Evolutionary conservation across 2,888 invertebrate species (phyloP).

Genomic region (Acanthosepion esculentum): DNA sequence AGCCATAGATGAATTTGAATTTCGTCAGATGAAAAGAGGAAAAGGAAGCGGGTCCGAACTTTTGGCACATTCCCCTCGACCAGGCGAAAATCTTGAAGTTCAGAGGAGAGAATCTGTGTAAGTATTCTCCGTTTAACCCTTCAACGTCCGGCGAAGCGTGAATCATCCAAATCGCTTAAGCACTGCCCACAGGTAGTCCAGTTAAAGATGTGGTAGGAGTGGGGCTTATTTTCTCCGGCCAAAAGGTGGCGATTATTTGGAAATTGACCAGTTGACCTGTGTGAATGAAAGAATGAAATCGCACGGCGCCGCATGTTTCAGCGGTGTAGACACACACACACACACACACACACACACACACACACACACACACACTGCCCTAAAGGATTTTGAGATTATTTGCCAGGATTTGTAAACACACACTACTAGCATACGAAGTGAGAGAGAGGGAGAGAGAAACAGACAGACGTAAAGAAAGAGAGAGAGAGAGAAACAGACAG

Average conservation of each 20-base stretch:
- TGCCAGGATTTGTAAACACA: conserved; percentile 18
- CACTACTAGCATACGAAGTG: background rate
- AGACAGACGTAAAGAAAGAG: too few relatives aligned
- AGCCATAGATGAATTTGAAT: background rate
- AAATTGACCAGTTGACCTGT: conserved; percentile 22
- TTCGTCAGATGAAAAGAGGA: background rate
- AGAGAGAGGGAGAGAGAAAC: too few relatives aligned
- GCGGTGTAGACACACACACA: too few relatives aligned
- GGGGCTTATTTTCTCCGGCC: background rate
- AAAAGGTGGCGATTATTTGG: conserved; percentile 33
- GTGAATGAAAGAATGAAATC: conserved; percentile 7
- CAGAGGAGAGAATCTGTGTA: background rate
- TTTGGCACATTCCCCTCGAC: background rate
- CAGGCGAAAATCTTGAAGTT: background rate
- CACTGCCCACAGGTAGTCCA: background rate
- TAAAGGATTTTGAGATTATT: background rate
- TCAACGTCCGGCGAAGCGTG: background rate
- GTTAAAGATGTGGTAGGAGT: background rate
- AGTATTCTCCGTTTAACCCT: background rate
- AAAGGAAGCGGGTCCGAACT: background rate
- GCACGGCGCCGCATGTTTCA: background rate
- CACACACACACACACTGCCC: background rate
- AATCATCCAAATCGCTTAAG: background rate
- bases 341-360: background rate
- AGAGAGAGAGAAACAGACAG: too few relatives aligned